Base-by-base conservation (phyloP, 1,140 invertebrate species). In the Drosophila kurseongensis region DNA sequence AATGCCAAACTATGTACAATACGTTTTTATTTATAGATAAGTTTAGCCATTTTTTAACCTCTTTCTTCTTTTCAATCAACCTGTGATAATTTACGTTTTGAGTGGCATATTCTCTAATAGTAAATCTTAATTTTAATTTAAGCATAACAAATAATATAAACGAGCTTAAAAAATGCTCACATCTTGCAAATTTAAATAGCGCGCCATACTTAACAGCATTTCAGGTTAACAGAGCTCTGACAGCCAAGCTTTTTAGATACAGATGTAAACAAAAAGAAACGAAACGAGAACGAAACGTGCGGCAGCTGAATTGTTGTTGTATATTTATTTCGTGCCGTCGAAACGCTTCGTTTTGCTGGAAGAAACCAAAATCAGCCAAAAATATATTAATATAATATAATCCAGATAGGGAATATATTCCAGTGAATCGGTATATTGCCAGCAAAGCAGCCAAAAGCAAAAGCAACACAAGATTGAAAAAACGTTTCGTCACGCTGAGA, bases 401-500 rank as follows among this genome's bases (percentile, higher is more conserved):
- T 51, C 36, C 63, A 18, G 36, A 48, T 51, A n/a, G 9, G 41
- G 47, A 44, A 66, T 36, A 55, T 45, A 66, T 67, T 58, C 51
- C 81, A 80, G 78, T 65, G 48, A 55, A 61, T 51, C 77, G 57
- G 50, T 75, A 32, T 51, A 48, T 58, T 35, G 23, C 23, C 42
- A 61, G 32, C 56, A 62, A 42, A 52, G 38, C 57, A 38, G 10
- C 29, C 32, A 55, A 40, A 52, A 55, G 42, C 42, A 69, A 50
- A 38, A 61, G 50, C 42, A 48, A 12, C 32, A 55, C 42, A 48
- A 12, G 27, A 44, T 47, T 48, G 57, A 4, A 55, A 81, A 88
- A 86, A 65, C 75, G 75, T 79, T 83, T 88, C 59, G 82, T 86
- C 82, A 86, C 82, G 78, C 65, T 71, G 79, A 79, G 78, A 78